A percentile compares a stretch with the other conserved stretches of the same genome.
Conservation (phyloP, 2,888 invertebrate genomes). For the Hydrotaea cyrtoneurina region DNA sequence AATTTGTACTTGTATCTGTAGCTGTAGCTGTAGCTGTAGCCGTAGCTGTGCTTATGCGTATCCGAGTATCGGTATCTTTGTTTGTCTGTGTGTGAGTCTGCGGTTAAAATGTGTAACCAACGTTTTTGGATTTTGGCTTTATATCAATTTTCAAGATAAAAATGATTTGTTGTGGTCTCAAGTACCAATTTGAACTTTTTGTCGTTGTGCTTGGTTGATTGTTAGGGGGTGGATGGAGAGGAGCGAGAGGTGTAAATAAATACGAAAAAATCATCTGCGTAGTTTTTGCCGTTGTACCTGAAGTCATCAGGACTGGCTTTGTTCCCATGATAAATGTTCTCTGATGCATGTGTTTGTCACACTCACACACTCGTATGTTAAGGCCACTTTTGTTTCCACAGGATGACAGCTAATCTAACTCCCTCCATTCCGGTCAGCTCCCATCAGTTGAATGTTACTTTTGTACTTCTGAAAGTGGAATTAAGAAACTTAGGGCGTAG, state of each 20-base stretch:
- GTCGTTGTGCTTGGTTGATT: too few relatives aligned
- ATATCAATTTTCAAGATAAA: conserved; percentile 57
- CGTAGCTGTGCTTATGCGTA: too few relatives aligned
- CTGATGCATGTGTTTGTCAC: too few relatives aligned
- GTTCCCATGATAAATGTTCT: neutral
- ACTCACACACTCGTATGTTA: neutral
- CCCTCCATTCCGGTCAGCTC: neutral
- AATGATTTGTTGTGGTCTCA: conserved; percentile 31
- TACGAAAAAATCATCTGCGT: neutral
- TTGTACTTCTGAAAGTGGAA: neutral
- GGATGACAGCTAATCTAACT: neutral
- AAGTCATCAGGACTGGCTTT: conserved; percentile 8
- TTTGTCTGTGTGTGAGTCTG: neutral
- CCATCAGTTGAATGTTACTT: neutral
- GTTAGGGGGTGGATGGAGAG: neutral
- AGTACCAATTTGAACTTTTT: neutral
- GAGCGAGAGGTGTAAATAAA: neutral
- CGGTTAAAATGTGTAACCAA: conserved; percentile 34
- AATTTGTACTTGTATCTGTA: conserved; percentile 7
- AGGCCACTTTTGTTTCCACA: neutral
- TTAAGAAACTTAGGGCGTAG: neutral
- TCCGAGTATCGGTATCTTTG: too few relatives aligned
- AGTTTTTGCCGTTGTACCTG: neutral
- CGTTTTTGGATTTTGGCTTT: conserved; percentile 35
- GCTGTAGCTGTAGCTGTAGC: too few relatives aligned